Conservation (phyloP, 2,797 vertebrate genomes). For the Chiloscyllium punctatum region DNA sequence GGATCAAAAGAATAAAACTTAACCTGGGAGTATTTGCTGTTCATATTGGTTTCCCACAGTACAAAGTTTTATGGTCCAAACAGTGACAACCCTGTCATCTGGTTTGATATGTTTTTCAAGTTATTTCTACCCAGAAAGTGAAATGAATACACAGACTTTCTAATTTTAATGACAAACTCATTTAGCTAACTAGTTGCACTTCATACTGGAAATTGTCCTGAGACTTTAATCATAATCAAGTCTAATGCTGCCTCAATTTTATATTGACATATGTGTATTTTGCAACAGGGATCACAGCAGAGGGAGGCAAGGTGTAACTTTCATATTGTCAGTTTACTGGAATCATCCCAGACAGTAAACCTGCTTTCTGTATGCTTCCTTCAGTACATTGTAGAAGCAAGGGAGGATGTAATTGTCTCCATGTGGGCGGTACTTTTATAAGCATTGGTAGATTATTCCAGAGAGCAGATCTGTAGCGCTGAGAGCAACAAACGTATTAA, state of each 20-base stretch:
- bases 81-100: background rate
- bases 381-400: background rate
- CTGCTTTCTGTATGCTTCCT: background rate
- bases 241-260: background rate
- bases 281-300: background rate
- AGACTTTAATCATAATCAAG: background rate
- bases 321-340: background rate
- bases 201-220: background rate
- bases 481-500: background rate
- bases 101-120: background rate
- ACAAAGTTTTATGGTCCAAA: background rate
- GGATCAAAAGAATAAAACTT: background rate
- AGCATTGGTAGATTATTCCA: background rate
- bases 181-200: background rate
- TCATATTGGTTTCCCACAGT: background rate
- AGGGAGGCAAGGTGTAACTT: background rate
- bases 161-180: background rate
- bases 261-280: background rate
- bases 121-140: background rate
- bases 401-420: background rate
- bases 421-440: background rate
- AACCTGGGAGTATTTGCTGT: background rate
- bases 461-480: background rate
- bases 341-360: background rate
- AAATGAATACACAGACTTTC: background rate